Base-by-base conservation (phyloP, 2,888 invertebrate genomes). In the Dastarcus helophoroides region DNA sequence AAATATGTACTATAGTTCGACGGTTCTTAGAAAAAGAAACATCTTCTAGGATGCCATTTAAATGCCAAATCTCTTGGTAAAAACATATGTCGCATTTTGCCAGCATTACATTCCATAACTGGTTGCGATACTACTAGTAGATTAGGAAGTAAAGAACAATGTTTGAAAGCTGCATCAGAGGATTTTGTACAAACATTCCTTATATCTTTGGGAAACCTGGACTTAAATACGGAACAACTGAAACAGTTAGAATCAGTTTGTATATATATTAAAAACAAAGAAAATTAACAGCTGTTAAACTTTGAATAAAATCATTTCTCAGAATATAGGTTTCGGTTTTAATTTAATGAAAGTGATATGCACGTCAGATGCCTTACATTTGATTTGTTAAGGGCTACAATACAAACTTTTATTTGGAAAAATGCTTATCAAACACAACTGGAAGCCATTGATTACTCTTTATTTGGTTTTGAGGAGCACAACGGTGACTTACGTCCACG, bases 1-100 rank as follows among this genome's bases (percentile, higher is more conserved):
- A n/a, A n/a, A n/a, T n/a, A n/a, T n/a, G n/a, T n/a, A n/a, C 23
- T 41, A 27, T 37, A 32, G 33, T 36, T 39, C 16, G 14, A 36
- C 29, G 33, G 31, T 30, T 26, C 29, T 27, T 8, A 26, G 12
- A 39, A 23, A 30, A 41, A 41, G 14, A 37, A 38, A 41, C 37
- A 22, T 31, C 7, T 39, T 36, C 12, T 26, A 36, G 41, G 41
- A 36, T 46, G 41, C 22, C 39, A 46, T 41, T 40, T 44, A 31
- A 41, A 41, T 42, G 42, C 43, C 37, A n/a, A 42, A 42, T 43
- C 39, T 24, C 33, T 46, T 4, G 38, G 39, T 15, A 37, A 46
- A 42, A 42, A 37, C 23, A 36, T 43, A 9, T 44, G 42, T 30
- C 3, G 24, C 37, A 43, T 47, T 43, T 43, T 45, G 35, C 42